Percentiles rank a stretch among this genome's conserved stretches.
phyloP scores from a whole-genome alignment of 2,888 invertebrate species.

The Odontothrips loti region DNA sequence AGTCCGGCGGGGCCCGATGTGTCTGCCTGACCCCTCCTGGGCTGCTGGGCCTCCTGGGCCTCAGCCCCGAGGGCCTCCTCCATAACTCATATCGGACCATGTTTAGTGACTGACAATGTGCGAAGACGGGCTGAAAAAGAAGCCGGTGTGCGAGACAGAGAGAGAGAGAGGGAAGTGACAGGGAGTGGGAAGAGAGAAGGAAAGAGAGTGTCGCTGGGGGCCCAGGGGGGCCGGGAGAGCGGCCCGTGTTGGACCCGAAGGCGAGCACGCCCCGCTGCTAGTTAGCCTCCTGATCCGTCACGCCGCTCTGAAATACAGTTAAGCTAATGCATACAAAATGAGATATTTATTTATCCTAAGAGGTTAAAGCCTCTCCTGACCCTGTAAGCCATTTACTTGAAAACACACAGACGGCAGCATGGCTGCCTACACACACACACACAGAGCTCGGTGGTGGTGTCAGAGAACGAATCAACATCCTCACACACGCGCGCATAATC shows the following conservation, averaged over 20 bases:
- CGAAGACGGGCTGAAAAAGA: background rate
- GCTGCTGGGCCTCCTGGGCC: too few species aligned
- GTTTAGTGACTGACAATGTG: background rate
- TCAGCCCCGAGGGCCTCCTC: background rate
- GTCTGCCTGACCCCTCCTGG: too few species aligned
- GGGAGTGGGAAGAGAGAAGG: background rate
- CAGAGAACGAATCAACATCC: conserved; percentile 22
- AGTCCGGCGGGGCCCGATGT: too few species aligned
- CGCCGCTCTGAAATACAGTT: conserved; percentile 24
- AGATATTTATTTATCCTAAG: conserved; percentile 27
- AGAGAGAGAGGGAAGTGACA: background rate
- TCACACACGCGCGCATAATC: conserved; percentile 25
- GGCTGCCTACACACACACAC: conserved; percentile 11
- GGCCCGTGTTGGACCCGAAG: background rate
- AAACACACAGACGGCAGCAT: background rate
- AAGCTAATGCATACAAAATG: conserved; percentile 24
- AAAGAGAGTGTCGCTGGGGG: background rate
- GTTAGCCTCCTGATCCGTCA: conserved; percentile 22
- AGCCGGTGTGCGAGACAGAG: background rate
- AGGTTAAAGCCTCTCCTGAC: conserved; percentile 24
- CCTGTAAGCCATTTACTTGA: conserved; percentile 26
- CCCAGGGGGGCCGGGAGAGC: too few species aligned
- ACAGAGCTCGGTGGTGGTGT: background rate
- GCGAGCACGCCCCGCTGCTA: conserved; percentile 7
- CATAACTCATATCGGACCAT: background rate